Percentiles rank a stretch among this genome's conserved stretches.
These are phyloP conservation scores for Hylaeus anthracinus DNA, from an alignment of 1,140 invertebrate species.

Conservation along the genomic window DNA sequence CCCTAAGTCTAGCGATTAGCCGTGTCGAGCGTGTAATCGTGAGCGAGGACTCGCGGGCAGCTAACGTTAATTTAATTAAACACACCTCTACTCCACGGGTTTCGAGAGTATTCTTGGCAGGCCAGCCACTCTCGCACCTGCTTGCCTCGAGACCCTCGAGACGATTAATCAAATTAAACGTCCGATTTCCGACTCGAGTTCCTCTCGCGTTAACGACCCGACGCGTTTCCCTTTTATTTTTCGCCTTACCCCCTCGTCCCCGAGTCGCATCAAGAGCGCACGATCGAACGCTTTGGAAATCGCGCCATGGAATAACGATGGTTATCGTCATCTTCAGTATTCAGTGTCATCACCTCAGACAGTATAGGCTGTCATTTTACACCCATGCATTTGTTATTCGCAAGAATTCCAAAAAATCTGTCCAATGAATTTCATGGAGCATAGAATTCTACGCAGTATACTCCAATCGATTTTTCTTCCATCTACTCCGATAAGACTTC, in stretches of 20 bases:
- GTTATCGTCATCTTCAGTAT: too few species aligned
- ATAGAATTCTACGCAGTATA: too few species aligned
- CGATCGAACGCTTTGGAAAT: too few species aligned
- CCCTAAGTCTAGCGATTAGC: slow-evolving; percentile 67
- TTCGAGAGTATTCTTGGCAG: slow-evolving; percentile 58
- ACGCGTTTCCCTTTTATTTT: background rate
- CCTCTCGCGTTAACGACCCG: slow-evolving; percentile 24
- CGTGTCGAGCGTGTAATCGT: slow-evolving; percentile 71
- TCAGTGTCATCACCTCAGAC: too few species aligned
- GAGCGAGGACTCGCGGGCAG: slow-evolving; percentile 53
- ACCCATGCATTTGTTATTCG: too few species aligned
- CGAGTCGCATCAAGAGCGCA: background rate
- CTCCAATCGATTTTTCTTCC: too few species aligned
- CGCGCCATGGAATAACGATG: too few species aligned
- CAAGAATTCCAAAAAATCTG: too few species aligned
- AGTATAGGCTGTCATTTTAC: too few species aligned
- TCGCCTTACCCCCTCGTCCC: too few species aligned
- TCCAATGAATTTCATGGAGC: too few species aligned
- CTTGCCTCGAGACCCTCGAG: slow-evolving; percentile 1
- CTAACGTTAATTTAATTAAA: slow-evolving; percentile 76
- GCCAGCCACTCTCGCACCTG: slow-evolving; percentile 7
- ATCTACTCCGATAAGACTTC: too few species aligned
- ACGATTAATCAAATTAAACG: slow-evolving; percentile 51
- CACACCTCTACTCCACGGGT: slow-evolving; percentile 12
- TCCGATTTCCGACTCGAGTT: slow-evolving; percentile 33